Conservation (phyloP, 2,888 invertebrate species). For the Argyra leucocephala region DNA sequence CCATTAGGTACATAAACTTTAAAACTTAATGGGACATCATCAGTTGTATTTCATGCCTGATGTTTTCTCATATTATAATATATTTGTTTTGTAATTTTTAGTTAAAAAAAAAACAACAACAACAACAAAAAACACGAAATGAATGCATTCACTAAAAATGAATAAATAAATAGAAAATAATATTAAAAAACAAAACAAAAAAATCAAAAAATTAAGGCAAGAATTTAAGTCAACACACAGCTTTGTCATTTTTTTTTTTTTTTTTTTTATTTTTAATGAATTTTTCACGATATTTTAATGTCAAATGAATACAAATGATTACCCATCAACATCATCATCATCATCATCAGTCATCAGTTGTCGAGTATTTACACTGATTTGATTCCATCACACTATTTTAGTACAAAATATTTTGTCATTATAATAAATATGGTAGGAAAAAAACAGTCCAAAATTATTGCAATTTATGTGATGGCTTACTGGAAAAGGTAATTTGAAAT, state of each 20-base stretch:
- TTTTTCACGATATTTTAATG: slow-evolving; percentile 6
- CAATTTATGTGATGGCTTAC: neutral
- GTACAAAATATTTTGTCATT: neutral
- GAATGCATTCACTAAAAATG: too few species aligned
- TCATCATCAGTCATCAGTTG: too few species aligned
- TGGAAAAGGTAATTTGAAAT: neutral
- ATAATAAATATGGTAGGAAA: neutral
- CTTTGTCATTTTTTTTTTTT: neutral
- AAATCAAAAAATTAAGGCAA: neutral
- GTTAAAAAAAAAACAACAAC: too few species aligned
- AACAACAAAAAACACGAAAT: too few species aligned
- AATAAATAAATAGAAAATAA: too few species aligned
- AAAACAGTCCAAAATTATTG: neutral
- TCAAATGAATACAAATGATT: neutral
- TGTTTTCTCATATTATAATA: neutral
- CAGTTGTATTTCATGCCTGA: neutral
- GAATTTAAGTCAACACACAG: neutral
- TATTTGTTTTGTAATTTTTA: too few species aligned
- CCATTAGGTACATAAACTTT: neutral
- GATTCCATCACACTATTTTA: neutral
- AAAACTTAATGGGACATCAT: slow-evolving; percentile 10
- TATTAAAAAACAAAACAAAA: too few species aligned
- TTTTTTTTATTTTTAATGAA: neutral
- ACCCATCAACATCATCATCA: neutral
- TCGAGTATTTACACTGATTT: neutral